These are phyloP conservation scores for Pitta sordida DNA, from an alignment of 2,113 vertebrate genomes.

Conservation along the genomic window DNA sequence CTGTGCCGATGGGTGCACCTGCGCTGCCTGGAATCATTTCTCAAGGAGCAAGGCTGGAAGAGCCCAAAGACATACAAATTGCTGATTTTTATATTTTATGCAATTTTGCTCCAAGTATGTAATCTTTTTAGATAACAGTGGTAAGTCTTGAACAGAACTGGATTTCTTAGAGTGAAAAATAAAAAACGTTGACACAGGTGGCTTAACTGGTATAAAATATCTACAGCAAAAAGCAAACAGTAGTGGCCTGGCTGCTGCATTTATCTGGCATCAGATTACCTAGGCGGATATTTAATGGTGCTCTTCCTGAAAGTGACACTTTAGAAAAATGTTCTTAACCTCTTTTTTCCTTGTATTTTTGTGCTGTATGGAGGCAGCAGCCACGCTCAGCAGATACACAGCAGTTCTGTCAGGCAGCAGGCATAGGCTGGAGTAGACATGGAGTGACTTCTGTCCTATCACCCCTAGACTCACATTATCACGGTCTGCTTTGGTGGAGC, in stretches of 20 bases:
- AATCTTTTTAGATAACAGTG: too few species aligned
- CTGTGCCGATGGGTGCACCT: neutral
- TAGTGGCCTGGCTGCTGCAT: fast-evolving
- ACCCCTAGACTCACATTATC: neutral
- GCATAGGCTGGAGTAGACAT: neutral
- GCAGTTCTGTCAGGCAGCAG: neutral
- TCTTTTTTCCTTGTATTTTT: neutral
- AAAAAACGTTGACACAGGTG: neutral
- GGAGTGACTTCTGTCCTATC: neutral
- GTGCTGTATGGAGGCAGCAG: neutral
- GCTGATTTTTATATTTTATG: neutral
- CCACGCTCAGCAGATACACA: fast-evolving
- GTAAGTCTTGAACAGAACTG: neutral
- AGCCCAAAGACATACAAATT: neutral
- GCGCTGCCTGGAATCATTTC: neutral
- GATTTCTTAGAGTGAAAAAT: neutral
- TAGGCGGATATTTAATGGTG: neutral
- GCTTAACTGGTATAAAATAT: neutral
- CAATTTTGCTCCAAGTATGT: neutral
- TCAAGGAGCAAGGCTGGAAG: neutral
- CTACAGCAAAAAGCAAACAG: neutral
- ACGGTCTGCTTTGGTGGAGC: neutral
- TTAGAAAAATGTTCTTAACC: neutral
- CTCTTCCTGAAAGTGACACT: neutral
- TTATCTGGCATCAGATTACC: neutral